Percentiles rank a stretch among this genome's conserved stretches.
Conservation (phyloP, 2,113 vertebrate species). For the Oryctolagus cuniculus region DNA sequence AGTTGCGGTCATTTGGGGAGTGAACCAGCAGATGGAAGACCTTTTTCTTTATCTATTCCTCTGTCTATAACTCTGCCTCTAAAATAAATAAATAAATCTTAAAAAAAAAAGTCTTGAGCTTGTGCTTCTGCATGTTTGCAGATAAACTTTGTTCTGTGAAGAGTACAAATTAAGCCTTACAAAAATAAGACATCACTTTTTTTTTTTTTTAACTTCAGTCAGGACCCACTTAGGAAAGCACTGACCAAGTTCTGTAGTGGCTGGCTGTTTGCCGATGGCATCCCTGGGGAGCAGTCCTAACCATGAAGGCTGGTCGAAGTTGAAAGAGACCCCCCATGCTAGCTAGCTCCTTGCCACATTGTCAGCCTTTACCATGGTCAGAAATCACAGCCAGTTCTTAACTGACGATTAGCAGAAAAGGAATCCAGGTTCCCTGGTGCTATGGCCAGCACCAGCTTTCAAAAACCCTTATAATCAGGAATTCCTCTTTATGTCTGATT, state of each 20-base stretch:
- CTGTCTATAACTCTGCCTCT: too few relatives aligned
- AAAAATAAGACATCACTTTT: constrained; percentile 27
- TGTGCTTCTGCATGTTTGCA: not conserved
- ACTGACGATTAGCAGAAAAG: constrained; percentile 40
- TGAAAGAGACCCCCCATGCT: not conserved
- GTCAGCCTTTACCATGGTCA: not conserved
- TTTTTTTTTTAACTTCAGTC: not conserved
- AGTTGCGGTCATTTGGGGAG: too few relatives aligned
- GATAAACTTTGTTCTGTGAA: not conserved
- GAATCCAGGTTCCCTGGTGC: not conserved
- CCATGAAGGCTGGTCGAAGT: not conserved
- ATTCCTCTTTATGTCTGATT: constrained; percentile 54
- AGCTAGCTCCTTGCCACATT: not conserved
- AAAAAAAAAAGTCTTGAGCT: not conserved
- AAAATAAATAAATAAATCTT: too few relatives aligned
- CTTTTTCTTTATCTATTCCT: too few relatives aligned
- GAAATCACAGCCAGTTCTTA: constrained; percentile 37
- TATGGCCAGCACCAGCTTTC: not conserved
- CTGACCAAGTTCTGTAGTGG: not conserved
- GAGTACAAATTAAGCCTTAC: not conserved
- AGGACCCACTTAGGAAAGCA: not conserved
- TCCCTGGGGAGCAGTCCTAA: not conserved
- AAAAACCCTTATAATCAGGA: constrained; percentile 54
- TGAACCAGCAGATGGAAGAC: too few relatives aligned
- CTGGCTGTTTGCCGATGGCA: not conserved